Evolutionary conservation across 2,113 vertebrate species (phyloP), one percentile per base, ranked within the genome.

Genomic region (Alaudala cheleensis): DNA sequence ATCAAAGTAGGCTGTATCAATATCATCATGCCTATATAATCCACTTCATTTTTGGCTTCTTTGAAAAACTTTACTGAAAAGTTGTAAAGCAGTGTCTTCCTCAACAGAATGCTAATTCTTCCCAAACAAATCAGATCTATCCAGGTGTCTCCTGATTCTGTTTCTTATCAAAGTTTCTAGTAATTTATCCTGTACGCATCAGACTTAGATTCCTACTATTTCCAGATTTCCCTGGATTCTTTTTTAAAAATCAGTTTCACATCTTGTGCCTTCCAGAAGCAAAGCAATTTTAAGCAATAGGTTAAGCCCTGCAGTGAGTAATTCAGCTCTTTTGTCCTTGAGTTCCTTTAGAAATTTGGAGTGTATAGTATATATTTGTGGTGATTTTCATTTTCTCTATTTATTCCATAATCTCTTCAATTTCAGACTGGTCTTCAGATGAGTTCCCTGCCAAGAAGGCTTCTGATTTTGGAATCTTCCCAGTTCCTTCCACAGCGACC

Each of bases 261-360:
- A 77, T 94, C 57, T 69, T 57, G 90, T 45, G 28, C 66, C 79
- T 90, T 95, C 81, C 82, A 88, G 74, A 91, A 94, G 74, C 28
- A 90, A 82, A 66, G 50, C 90, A 93, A 88, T 95, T 94, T 92
- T 95, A 88, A 94, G 85, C 70, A 88, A 50, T 72, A 87, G 26
- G 70, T 90, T 88, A 80, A 65, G 82, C 25, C 78, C 90, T 86
- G 88, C 85, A 88, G 74, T 69, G 90, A 95, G 93, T 90, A 92
- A 94, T 88, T 92, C 81, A 86, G 66, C 45, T 88, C 62, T 77
- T 94, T 93, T 1, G 5, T 93, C 62, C 74, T 92, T 82, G 53
- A 88, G 45, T 85, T 92, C 66, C 79, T 92, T 92, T 51, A 92
- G 82, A 95, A 94, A 90, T 92, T 34, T 88, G 25, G 66, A 93